Conservation (phyloP, 2,888 invertebrate genomes). For the Thereva nobilitata region DNA sequence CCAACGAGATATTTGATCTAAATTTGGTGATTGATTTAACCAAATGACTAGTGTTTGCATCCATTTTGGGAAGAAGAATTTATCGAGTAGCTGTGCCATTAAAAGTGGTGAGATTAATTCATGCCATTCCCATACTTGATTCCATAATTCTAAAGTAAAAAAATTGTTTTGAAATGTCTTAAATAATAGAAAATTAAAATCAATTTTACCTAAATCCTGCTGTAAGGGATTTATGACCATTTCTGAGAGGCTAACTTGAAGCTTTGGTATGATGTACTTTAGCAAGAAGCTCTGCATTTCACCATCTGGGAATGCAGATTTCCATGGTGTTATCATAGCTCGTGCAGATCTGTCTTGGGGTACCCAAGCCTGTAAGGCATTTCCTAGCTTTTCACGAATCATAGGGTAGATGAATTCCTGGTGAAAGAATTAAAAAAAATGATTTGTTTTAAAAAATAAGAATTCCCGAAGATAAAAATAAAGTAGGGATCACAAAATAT, state of each 20-base stretch:
- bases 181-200: constrained; percentile 3
- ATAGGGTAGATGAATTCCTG: constrained; percentile 74
- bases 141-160: constrained; percentile 75
- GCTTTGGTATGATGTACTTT: constrained; percentile 87
- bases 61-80: constrained; percentile 93
- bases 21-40: constrained; percentile 89
- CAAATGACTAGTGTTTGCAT: constrained; percentile 82
- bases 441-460: too few relatives aligned
- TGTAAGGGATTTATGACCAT: constrained; percentile 74
- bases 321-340: constrained; percentile 91
- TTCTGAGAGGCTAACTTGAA: constrained; percentile 72
- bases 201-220: constrained; percentile 68
- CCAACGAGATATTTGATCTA: constrained; percentile 88
- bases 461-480: too few relatives aligned
- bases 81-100: constrained; percentile 80
- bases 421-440: constrained; percentile 13
- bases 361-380: constrained; percentile 91
- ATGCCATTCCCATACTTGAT: constrained; percentile 94
- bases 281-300: constrained; percentile 80
- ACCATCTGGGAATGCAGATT: constrained; percentile 71
- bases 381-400: constrained; percentile 87
- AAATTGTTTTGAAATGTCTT: constrained; percentile 2
- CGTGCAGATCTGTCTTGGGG: constrained; percentile 93
- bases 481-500: too few relatives aligned
- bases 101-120: constrained; percentile 78